Evolutionary conservation across 1,140 invertebrate genomes (phyloP), one percentile per base, ranked within the genome.

Genomic region (Lasioglossum baleicum): DNA sequence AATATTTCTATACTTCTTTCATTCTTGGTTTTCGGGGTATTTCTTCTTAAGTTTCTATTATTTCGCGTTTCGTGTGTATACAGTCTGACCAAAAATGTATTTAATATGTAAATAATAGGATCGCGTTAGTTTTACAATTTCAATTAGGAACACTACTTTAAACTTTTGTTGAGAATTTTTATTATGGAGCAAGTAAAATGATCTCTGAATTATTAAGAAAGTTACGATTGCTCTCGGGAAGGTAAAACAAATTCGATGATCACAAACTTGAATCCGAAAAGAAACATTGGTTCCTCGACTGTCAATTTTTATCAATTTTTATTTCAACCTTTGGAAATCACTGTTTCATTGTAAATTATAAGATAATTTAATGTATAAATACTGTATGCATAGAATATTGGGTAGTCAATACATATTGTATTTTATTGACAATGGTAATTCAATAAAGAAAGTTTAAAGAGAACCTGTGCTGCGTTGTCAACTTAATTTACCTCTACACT

Each of bases 381-480:
- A 26, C 42, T 6, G n/a, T 75, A 75, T 6, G 15, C 66, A 75
- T 67, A 20, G 31, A 56, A 15, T 64, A 53, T 78, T 61, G 6
- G 22, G 42, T 67, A 42, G 22, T 68, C 13, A 15, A 17, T 53
- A 53, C 51, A 53, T 20, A 67, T 48, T 58, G 63, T 79, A 73
- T 65, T 26, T 48, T 73, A 17, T 20, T 35, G 17, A 40, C 13
- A 48, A 80, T 40, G 53, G 44, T 58, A n/a, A 58, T 58, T 80
- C 44, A 67, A 22, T 80, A 51, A 80, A 80, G 58, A 74, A 80
- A 75, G 26, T 53, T 31, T 63, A 63, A 31, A 11, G 44, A 48
- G 11, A 48, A 48, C 44, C 10, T 48, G 10, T 48, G 8, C 10
- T 11, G 42, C 0, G 26, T 26, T 26, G 26, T 11, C 10, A 11